phyloP scores from a whole-genome alignment of 2,113 vertebrate species.

The Oostethus manadensis region DNA sequence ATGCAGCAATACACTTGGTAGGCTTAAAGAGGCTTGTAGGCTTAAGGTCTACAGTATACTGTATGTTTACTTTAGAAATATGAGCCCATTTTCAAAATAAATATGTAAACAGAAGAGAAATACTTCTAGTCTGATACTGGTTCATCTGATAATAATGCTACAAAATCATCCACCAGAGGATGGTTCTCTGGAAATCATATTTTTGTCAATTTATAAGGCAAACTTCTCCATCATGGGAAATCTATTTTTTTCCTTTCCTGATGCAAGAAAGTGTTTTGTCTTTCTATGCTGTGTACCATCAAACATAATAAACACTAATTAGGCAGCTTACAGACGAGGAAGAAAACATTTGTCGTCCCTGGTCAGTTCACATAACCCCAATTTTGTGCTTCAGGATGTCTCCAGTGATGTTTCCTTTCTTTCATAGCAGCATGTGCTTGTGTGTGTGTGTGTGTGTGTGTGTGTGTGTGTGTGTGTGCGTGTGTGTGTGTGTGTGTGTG shows the following conservation, averaged over 20 bases:
- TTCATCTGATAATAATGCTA: slow-evolving; percentile 3
- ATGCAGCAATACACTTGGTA: no score
- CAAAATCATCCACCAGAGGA: slow-evolving; percentile 3
- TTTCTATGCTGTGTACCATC: slow-evolving; percentile 36
- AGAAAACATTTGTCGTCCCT: slow-evolving; percentile 44
- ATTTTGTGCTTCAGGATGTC: slow-evolving; percentile 19
- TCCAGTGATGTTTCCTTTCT: slow-evolving; percentile 13
- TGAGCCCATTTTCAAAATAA: no score
- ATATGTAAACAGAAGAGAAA: no score
- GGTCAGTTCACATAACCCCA: slow-evolving; percentile 62
- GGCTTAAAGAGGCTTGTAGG: no score
- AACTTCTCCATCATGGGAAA: slow-evolving; percentile 31
- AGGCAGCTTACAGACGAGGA: slow-evolving; percentile 28
- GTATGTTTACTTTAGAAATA: no score
- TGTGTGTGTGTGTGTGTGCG: slow-evolving; percentile 4
- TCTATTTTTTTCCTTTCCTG: slow-evolving; percentile 8
- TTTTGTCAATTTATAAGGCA: neutral
- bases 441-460: slow-evolving; percentile 15
- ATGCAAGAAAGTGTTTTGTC: neutral
- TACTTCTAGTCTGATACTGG: no score
- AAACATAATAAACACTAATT: slow-evolving; percentile 59
- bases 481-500: slow-evolving; percentile 14
- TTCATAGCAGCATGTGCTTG: slow-evolving; percentile 1
- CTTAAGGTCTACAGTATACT: no score
- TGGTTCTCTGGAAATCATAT: neutral